These are phyloP conservation scores for Thera obeliscata DNA, from an alignment of 2,888 invertebrate species.

Conservation along the genomic window DNA sequence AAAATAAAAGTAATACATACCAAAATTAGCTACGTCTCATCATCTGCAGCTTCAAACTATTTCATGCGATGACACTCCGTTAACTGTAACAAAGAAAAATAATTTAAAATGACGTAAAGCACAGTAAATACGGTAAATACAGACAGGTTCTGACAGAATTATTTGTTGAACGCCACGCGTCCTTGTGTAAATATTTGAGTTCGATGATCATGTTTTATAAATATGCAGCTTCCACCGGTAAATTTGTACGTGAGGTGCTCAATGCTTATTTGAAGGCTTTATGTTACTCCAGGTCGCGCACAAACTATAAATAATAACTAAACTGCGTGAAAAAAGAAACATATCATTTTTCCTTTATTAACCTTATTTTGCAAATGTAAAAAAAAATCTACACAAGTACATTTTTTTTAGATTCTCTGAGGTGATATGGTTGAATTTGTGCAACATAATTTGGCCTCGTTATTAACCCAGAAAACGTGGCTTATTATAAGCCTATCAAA, in stretches of 20 bases:
- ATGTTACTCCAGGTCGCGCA: too few species aligned
- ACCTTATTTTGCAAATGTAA: too few species aligned
- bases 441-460: not conserved
- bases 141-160: not conserved
- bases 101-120: slow-evolving; percentile 28
- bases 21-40: slow-evolving; percentile 15
- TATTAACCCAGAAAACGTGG: not conserved
- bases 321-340: too few species aligned
- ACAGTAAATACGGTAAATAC: not conserved
- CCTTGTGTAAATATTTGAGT: slow-evolving; percentile 49
- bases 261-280: not conserved
- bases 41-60: not conserved
- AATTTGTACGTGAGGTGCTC: not conserved
- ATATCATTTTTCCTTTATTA: too few species aligned
- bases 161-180: slow-evolving; percentile 41
- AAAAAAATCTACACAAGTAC: too few species aligned
- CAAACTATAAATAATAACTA: too few species aligned
- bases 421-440: not conserved
- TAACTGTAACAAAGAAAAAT: slow-evolving; percentile 48
- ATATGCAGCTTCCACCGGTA: slow-evolving; percentile 17
- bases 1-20: slow-evolving; percentile 1
- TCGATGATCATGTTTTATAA: slow-evolving; percentile 46
- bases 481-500: not conserved
- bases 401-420: too few species aligned
- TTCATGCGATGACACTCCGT: slow-evolving; percentile 33